phyloP scores from a whole-genome alignment of 2,113 vertebrate species.

The Petrocephalus zakoni region DNA sequence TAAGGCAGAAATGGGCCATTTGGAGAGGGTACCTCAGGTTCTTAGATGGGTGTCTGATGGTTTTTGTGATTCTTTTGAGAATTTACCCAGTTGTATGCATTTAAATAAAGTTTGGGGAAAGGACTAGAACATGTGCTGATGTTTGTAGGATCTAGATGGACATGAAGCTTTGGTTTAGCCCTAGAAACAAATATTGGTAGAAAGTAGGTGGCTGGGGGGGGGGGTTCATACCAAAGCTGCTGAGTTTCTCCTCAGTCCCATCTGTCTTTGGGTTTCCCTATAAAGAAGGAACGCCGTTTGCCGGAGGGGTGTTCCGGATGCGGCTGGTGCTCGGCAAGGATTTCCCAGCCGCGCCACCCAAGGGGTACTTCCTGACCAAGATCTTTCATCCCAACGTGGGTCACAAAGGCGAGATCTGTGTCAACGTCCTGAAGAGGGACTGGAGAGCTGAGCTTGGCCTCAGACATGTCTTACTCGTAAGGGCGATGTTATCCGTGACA shows the following conservation, averaged over 20 bases:
- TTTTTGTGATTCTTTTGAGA: neutral
- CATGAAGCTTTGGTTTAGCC: neutral
- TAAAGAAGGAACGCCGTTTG: conserved; percentile 85
- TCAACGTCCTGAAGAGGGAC: conserved; percentile 85
- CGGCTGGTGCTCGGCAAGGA: conserved; percentile 88
- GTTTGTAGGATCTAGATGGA: neutral
- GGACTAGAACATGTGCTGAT: neutral
- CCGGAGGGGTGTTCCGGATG: conserved; percentile 86
- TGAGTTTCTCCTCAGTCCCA: neutral
- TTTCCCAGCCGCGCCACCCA: conserved; percentile 84
- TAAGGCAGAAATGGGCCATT: neutral
- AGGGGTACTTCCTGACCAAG: conserved; percentile 89
- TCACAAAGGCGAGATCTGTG: conserved; percentile 86
- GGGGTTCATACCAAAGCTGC: neutral
- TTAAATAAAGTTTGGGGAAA: neutral
- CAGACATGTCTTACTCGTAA: conserved; percentile 81
- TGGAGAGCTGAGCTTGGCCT: conserved; percentile 89
- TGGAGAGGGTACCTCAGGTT: neutral
- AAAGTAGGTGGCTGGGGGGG: neutral
- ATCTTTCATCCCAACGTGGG: conserved; percentile 92
- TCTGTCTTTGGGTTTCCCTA: conserved; percentile 15
- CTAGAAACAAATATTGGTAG: neutral
- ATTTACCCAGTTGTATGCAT: neutral
- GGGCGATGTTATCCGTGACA: conserved; percentile 21
- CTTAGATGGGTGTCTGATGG: neutral